Percentiles rank a stretch among this genome's conserved stretches.
These are phyloP conservation scores for Vireo altiloquus DNA, from an alignment of 2,113 vertebrate species.

Conservation along the genomic window DNA sequence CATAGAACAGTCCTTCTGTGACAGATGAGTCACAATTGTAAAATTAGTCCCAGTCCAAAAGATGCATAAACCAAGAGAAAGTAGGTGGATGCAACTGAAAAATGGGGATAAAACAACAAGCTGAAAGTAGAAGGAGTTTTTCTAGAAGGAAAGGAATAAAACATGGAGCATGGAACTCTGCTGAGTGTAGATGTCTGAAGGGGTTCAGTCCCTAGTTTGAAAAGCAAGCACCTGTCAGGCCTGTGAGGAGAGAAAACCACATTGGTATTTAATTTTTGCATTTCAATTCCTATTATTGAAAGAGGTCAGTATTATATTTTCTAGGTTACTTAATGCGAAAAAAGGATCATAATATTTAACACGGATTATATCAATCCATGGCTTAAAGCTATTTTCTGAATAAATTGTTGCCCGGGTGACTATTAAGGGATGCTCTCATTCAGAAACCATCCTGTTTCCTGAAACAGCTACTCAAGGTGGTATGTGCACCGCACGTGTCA, in stretches of 20 bases:
- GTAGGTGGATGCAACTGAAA: background rate
- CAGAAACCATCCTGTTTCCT: background rate
- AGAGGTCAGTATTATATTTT: background rate
- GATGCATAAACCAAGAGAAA: background rate
- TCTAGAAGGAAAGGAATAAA: background rate
- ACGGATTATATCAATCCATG: background rate
- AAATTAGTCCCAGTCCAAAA: background rate
- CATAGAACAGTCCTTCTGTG: background rate
- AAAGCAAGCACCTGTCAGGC: background rate
- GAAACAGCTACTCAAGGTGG: background rate
- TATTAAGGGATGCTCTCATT: background rate
- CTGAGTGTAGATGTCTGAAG: background rate
- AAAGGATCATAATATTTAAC: background rate
- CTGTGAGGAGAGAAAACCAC: background rate
- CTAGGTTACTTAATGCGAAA: background rate
- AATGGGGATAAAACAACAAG: background rate
- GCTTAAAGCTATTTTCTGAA: background rate
- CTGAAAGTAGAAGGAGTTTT: background rate
- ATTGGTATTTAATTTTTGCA: background rate
- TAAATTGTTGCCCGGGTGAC: background rate
- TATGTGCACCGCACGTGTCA: rapidly evolving
- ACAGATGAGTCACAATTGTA: background rate
- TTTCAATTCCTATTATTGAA: background rate
- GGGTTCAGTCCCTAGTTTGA: background rate
- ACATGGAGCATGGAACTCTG: background rate